phyloP scores from a whole-genome alignment of 2,888 invertebrate species.

The Ryuthela nishihirai region DNA sequence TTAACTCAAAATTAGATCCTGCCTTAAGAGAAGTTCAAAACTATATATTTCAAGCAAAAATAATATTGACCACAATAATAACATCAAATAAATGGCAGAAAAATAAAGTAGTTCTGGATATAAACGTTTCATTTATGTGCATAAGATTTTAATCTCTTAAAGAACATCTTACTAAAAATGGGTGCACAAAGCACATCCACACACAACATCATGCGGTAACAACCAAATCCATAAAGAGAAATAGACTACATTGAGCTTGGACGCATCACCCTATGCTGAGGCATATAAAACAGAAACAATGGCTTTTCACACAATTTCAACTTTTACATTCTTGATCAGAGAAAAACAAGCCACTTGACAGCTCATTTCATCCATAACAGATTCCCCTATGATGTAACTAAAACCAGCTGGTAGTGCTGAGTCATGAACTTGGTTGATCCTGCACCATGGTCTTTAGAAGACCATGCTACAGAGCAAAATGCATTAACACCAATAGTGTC shows the following conservation, averaged over 20 bases:
- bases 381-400: no score
- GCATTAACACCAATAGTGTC: background rate
- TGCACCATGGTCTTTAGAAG: constrained; percentile 16
- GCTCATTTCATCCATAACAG: constrained; percentile 35
- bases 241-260: constrained; percentile 39
- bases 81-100: no score
- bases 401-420: no score
- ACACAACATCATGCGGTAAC: constrained; percentile 39
- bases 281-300: constrained; percentile 32
- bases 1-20: no score
- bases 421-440: constrained; percentile 2
- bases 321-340: constrained; percentile 34
- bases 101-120: no score
- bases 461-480: constrained; percentile 1
- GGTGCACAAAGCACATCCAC: constrained; percentile 39
- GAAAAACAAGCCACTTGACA: constrained; percentile 37
- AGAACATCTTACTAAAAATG: constrained; percentile 37
- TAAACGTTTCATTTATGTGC: constrained; percentile 31
- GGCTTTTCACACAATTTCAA: constrained; percentile 28
- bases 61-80: no score
- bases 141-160: constrained; percentile 40
- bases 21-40: no score
- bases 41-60: no score
- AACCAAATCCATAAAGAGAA: constrained; percentile 37
- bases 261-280: constrained; percentile 38